Evolutionary conservation across 2,888 invertebrate genomes (phyloP).

Genomic region (Melitaea athalia): DNA sequence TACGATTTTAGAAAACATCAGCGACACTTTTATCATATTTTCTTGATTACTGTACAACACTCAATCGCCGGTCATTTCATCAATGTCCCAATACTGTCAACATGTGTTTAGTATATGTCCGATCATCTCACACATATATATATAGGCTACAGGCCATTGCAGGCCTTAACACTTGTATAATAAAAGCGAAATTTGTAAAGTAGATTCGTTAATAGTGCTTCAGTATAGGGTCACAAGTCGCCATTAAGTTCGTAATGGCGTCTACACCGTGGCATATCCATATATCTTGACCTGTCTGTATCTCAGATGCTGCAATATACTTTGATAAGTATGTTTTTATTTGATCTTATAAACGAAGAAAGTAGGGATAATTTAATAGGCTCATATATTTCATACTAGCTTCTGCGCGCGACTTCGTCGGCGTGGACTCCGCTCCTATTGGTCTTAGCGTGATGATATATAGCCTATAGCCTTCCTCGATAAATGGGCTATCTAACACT

Average conservation of each 20-base stretch:
- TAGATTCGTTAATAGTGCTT: constrained; percentile 9
- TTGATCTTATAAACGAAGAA: background rate
- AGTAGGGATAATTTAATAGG: background rate
- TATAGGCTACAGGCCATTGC: constrained; percentile 15
- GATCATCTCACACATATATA: constrained; percentile 18
- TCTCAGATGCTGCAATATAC: constrained; percentile 7
- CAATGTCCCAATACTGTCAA: constrained; percentile 33
- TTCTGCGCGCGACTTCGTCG: too few relatives aligned
- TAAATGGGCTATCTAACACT: too few relatives aligned
- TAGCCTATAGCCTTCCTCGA: too few relatives aligned
- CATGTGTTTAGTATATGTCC: constrained; percentile 36
- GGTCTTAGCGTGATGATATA: too few relatives aligned
- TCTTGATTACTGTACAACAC: constrained; percentile 29
- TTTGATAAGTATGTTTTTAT: background rate
- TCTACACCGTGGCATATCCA: constrained; percentile 20
- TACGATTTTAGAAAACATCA: background rate
- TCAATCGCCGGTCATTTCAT: constrained; percentile 34
- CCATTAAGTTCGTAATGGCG: constrained; percentile 28
- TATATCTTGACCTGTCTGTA: constrained; percentile 22
- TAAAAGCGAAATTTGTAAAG: constrained; percentile 8
- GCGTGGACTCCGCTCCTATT: too few relatives aligned
- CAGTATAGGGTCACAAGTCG: constrained; percentile 30
- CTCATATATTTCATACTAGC: too few relatives aligned
- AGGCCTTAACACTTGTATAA: background rate
- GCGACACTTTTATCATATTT: constrained; percentile 4